Conservation (phyloP, 2,113 vertebrate species). For the Theropithecus gelada region DNA sequence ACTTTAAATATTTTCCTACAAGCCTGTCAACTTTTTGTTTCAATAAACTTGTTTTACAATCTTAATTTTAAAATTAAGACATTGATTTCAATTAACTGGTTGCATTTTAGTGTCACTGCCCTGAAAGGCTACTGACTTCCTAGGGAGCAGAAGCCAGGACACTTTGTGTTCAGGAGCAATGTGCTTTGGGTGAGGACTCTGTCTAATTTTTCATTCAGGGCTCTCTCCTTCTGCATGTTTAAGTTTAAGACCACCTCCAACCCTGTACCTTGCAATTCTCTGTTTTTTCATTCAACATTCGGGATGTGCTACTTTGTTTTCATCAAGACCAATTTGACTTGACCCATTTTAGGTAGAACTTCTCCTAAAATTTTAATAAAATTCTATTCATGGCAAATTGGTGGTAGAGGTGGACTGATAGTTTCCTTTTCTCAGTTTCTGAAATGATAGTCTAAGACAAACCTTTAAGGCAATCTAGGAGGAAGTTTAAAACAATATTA, state of each 20-base stretch:
- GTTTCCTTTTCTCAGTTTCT: not conserved
- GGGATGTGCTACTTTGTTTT: not conserved
- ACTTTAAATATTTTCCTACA: not conserved
- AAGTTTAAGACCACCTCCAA: not conserved
- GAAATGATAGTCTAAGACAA: not conserved
- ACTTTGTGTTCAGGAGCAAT: not conserved
- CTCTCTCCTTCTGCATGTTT: not conserved
- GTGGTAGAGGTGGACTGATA: not conserved
- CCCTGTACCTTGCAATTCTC: rapidly evolving
- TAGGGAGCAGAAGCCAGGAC: not conserved
- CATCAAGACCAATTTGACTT: too few species aligned
- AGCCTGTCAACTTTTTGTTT: not conserved
- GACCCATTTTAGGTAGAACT: not conserved
- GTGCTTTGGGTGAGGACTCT: not conserved
- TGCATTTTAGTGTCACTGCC: not conserved
- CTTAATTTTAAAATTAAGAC: not conserved
- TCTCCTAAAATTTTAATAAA: not conserved
- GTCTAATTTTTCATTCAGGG: not conserved
- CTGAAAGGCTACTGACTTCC: too few species aligned
- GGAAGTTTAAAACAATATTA: not conserved
- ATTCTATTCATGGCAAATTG: not conserved
- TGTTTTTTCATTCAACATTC: not conserved
- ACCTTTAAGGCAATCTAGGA: not conserved
- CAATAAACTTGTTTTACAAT: not conserved
- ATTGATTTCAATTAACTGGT: not conserved